Percentiles rank a stretch among this genome's conserved stretches.
Conservation (phyloP, 2,797 vertebrate species). For the Coccyzus lansbergi region DNA sequence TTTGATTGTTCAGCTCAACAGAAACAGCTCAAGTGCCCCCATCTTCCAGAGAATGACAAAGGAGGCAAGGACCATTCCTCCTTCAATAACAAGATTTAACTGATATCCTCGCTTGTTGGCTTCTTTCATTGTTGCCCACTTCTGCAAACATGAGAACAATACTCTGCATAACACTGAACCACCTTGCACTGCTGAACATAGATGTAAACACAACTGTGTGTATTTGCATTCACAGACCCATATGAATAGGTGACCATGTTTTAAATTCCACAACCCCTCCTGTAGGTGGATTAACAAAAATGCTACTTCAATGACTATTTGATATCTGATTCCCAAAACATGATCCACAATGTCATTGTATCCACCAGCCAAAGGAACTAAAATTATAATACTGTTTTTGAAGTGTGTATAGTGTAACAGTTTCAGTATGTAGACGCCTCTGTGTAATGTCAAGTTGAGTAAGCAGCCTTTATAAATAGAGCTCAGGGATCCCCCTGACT, state of each 20-base stretch:
- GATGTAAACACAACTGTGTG: too few relatives aligned
- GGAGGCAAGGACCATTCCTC: not conserved
- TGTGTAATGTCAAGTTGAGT: not conserved
- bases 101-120: not conserved
- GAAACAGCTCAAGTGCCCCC: not conserved
- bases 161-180: not conserved
- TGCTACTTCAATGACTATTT: not conserved
- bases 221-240: rapidly evolving
- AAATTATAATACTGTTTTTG: not conserved
- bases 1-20: not conserved
- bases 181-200: not conserved
- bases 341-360: not conserved
- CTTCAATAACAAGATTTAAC: not conserved
- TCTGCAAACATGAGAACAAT: not conserved
- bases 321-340: not conserved
- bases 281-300: not conserved
- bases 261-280: not conserved
- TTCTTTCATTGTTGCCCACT: not conserved
- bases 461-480: not conserved
- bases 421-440: not conserved
- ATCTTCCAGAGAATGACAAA: not conserved
- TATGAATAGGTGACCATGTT: not conserved
- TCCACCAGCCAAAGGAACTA: not conserved
- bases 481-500: not conserved
- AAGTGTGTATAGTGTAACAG: not conserved